These are phyloP conservation scores for Dasypogon diadema DNA, from an alignment of 2,888 invertebrate species.

Conservation along the genomic window DNA sequence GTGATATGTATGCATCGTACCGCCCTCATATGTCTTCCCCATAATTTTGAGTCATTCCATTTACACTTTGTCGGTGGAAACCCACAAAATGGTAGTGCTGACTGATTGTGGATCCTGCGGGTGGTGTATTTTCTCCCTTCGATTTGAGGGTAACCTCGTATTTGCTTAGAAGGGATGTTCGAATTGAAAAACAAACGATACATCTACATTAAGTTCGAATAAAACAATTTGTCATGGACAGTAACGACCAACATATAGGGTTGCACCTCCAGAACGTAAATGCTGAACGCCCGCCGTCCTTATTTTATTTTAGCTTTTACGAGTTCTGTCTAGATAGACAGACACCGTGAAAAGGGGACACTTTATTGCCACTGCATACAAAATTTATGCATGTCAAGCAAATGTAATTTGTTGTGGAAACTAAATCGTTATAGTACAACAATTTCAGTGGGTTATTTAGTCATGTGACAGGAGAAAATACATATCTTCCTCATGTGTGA, in stretches of 20 bases:
- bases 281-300: neutral
- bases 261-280: neutral
- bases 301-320: neutral
- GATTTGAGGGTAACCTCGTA: neutral
- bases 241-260: neutral
- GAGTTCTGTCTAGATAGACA: neutral
- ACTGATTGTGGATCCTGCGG: slow-evolving; percentile 11
- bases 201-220: slow-evolving; percentile 20
- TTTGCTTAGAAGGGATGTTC: slow-evolving; percentile 9
- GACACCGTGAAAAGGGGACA: slow-evolving; percentile 19
- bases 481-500: too few species aligned
- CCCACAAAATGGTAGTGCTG: slow-evolving; percentile 5
- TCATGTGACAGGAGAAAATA: too few species aligned
- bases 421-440: slow-evolving; percentile 1
- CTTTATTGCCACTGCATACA: slow-evolving; percentile 26
- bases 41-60: slow-evolving; percentile 19
- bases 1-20: slow-evolving; percentile 8
- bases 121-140: neutral
- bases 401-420: neutral
- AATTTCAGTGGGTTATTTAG: too few species aligned
- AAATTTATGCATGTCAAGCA: slow-evolving; percentile 33
- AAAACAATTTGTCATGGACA: slow-evolving; percentile 43
- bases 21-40: neutral
- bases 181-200: neutral
- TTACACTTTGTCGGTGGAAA: neutral